phyloP scores from a whole-genome alignment of 2,888 invertebrate genomes.

The Syrista parreyssii region DNA sequence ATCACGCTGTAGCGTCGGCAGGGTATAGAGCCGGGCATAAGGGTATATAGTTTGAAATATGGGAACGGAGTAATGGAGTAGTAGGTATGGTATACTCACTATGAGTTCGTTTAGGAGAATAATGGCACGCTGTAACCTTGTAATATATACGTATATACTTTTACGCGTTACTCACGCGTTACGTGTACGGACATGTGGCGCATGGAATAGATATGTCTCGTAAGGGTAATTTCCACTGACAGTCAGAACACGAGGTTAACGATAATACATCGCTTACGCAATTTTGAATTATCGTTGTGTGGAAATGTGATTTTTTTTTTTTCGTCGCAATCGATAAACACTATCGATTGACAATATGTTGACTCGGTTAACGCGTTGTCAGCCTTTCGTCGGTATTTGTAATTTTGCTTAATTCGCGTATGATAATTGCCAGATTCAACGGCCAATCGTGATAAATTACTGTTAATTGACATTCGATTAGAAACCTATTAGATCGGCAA shows the following conservation, averaged over 20 bases:
- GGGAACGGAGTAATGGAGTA: background rate
- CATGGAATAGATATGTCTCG: background rate
- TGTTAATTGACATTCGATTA: background rate
- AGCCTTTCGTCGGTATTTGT: background rate
- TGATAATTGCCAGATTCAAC: background rate
- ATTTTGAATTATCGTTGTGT: background rate
- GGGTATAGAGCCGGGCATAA: background rate
- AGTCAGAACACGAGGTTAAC: background rate
- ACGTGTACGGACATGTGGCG: background rate
- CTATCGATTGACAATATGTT: background rate
- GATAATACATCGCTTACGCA: background rate
- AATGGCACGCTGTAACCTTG: background rate
- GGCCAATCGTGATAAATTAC: background rate
- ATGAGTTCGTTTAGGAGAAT: background rate
- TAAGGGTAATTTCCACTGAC: background rate
- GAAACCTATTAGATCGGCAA: background rate
- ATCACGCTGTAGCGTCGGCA: background rate
- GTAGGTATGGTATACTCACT: background rate
- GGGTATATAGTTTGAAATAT: background rate
- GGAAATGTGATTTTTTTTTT: background rate
- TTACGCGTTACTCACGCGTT: background rate
- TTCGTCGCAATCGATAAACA: background rate
- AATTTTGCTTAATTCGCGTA: background rate
- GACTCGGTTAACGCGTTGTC: background rate
- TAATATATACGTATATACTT: background rate